Evolutionary conservation across 1,140 invertebrate genomes (phyloP).

Genomic region (Drosophila ironensis): DNA sequence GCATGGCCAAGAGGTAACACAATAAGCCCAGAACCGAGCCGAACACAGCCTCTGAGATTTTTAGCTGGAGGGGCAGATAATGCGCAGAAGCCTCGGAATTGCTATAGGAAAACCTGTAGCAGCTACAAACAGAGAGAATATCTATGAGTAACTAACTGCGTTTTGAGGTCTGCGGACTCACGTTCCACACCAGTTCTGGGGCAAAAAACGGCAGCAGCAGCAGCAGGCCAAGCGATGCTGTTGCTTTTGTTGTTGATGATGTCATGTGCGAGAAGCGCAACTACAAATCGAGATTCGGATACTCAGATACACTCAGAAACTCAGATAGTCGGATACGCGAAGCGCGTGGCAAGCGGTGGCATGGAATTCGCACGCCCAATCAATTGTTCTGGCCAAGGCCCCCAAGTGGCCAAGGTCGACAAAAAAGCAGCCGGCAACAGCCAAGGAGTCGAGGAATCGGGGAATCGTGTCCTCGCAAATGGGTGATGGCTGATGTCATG

Average conservation of each 20-base stretch:
- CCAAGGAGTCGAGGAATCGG: background rate
- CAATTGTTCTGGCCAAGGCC: slow-evolving; percentile 27
- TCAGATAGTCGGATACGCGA: slow-evolving; percentile 10
- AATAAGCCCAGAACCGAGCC: slow-evolving; percentile 45
- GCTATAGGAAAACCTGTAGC: slow-evolving; percentile 57
- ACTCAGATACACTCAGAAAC: background rate
- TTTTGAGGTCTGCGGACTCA: slow-evolving; percentile 43
- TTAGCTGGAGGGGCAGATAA: slow-evolving; percentile 39
- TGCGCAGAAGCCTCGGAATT: slow-evolving; percentile 62
- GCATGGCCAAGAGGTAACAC: slow-evolving; percentile 64
- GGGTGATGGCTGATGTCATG: slow-evolving; percentile 30
- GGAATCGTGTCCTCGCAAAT: slow-evolving; percentile 40
- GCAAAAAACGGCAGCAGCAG: slow-evolving; percentile 30
- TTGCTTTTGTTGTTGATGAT: slow-evolving; percentile 49
- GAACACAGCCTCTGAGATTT: slow-evolving; percentile 36
- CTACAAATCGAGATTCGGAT: slow-evolving; percentile 18
- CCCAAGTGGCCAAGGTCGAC: slow-evolving; percentile 52
- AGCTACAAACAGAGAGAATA: slow-evolving; percentile 38
- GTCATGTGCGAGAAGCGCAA: slow-evolving; percentile 61
- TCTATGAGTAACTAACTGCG: slow-evolving; percentile 67
- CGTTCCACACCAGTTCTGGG: slow-evolving; percentile 70
- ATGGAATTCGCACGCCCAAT: slow-evolving; percentile 36
- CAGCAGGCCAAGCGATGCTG: slow-evolving; percentile 44
- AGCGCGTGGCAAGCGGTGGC: slow-evolving; percentile 35
- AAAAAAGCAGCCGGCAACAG: slow-evolving; percentile 41